Evolutionary conservation across 2,113 vertebrate genomes (phyloP).

Genomic region (Cyphomyrus plagiostoma): DNA sequence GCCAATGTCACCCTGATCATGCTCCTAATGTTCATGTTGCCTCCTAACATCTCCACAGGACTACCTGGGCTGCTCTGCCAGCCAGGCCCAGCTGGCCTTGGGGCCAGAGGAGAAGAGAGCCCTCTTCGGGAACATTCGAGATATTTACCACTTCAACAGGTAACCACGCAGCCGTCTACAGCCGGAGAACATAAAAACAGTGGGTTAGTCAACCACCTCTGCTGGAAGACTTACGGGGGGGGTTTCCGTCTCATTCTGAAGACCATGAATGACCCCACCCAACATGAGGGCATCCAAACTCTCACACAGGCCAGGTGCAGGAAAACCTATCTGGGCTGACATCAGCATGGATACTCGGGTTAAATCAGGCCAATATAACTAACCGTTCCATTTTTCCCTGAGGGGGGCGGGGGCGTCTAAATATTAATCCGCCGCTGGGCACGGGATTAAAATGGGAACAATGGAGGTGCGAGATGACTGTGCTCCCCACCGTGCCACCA

Average conservation of each 20-base stretch:
- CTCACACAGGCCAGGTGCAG: not conserved
- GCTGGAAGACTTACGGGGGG: not conserved
- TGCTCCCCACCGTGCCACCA: not conserved
- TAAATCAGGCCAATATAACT: not conserved
- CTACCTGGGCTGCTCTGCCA: constrained; percentile 84
- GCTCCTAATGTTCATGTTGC: constrained; percentile 22
- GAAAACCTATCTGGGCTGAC: not conserved
- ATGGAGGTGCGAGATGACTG: not conserved
- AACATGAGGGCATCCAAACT: not conserved
- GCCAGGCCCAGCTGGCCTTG: constrained; percentile 76
- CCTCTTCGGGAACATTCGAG: constrained; percentile 89
- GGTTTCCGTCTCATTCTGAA: not conserved
- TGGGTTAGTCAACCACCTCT: not conserved
- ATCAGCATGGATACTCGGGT: not conserved
- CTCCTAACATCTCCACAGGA: constrained; percentile 66
- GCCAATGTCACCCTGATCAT: constrained; percentile 9
- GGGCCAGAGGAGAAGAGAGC: constrained; percentile 79
- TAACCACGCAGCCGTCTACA: constrained; percentile 39
- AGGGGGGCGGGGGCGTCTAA: not conserved
- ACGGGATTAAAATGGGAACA: not conserved
- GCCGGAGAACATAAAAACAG: not conserved
- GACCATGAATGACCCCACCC: not conserved
- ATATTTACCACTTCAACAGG: constrained; percentile 95
- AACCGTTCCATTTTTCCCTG: not conserved
- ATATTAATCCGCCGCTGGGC: not conserved